Conservation (phyloP, 2,888 invertebrate species). For the Acronicta psi region DNA sequence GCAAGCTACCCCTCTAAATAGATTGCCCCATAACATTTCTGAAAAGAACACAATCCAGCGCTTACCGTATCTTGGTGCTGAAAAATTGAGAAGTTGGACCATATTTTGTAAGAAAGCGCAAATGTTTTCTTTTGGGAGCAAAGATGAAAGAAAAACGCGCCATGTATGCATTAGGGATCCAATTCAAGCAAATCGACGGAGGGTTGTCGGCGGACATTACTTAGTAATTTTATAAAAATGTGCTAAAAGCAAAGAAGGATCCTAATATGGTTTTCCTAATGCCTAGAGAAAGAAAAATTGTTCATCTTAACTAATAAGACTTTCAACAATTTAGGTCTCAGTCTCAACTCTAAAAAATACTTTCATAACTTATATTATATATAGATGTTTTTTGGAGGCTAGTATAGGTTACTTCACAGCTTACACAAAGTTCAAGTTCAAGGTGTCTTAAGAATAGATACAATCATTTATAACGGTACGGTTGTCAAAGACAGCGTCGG, state of each 20-base stretch:
- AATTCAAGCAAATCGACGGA: constrained; percentile 24
- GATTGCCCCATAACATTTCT: constrained; percentile 33
- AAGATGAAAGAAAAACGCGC: constrained; percentile 34
- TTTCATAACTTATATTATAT: no score
- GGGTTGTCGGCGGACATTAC: constrained; percentile 8
- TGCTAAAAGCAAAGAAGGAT: background rate
- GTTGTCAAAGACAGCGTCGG: constrained; percentile 5
- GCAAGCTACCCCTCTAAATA: constrained; percentile 25
- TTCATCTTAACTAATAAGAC: no score
- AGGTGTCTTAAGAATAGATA: constrained; percentile 2
- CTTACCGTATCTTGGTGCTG: constrained; percentile 17
- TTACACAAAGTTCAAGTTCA: constrained; percentile 30
- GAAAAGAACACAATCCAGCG: constrained; percentile 29
- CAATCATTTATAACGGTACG: constrained; percentile 17
- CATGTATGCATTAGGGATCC: constrained; percentile 17
- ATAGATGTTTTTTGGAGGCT: no score
- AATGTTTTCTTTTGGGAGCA: constrained; percentile 24
- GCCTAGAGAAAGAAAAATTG: background rate
- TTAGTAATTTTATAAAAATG: background rate
- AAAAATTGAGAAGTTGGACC: constrained; percentile 29
- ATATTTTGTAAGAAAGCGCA: constrained; percentile 28
- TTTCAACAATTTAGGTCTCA: no score
- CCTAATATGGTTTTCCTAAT: background rate
- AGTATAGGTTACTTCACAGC: no score
- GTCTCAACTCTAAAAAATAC: no score